Percentiles rank a stretch among this genome's conserved stretches.
Evolutionary conservation across 2,113 vertebrate genomes (phyloP).

Genomic region (Mobula hypostoma): DNA sequence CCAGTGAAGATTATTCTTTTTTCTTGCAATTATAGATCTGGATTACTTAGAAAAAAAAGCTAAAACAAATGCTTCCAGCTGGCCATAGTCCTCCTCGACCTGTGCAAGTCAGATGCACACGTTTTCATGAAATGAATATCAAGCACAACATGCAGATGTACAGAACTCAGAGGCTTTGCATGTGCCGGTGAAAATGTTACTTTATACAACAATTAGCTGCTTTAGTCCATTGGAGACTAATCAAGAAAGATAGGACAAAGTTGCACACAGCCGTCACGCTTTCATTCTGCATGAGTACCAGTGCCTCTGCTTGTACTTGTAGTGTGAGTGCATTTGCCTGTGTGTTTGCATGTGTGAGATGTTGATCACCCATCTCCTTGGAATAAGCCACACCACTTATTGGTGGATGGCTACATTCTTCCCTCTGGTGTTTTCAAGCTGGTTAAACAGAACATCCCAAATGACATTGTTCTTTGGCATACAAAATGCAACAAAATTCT

Average conservation of each 20-base stretch:
- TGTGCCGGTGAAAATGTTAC: neutral
- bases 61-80: slow-evolving; percentile 17
- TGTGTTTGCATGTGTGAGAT: too few relatives aligned
- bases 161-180: neutral
- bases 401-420: neutral
- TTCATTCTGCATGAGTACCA: neutral
- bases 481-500: neutral
- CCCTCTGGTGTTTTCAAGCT: neutral
- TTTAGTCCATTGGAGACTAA: neutral
- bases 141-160: neutral
- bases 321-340: neutral
- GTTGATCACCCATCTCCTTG: neutral
- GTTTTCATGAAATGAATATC: neutral
- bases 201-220: neutral
- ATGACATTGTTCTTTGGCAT: neutral
- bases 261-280: neutral
- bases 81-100: neutral
- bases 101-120: neutral
- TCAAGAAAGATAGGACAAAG: neutral
- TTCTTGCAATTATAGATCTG: neutral
- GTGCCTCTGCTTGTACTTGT: neutral
- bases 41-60: neutral
- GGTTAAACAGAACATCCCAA: neutral
- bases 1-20: neutral
- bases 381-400: too few relatives aligned